phyloP scores from a whole-genome alignment of 2,113 vertebrate species.

The Halcyon senegalensis region DNA sequence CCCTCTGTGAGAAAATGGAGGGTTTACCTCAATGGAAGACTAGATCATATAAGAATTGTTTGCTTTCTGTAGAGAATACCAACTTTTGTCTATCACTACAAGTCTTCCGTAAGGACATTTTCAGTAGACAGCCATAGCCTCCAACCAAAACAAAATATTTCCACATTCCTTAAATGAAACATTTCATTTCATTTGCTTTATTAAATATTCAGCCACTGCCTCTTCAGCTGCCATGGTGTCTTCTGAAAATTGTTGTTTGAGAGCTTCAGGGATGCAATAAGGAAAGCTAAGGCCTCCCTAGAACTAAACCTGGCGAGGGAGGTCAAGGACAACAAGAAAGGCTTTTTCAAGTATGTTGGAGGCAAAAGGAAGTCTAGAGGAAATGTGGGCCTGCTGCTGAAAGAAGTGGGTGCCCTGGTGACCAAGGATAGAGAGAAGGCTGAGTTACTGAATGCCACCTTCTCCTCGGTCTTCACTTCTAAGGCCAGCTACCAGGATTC shows the following conservation, averaged over 20 bases:
- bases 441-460: no score
- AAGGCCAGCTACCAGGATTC: no score
- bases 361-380: no score
- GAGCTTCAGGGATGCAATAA: background rate
- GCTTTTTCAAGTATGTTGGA: no score
- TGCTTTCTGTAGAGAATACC: background rate
- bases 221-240: background rate
- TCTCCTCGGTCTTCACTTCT: no score
- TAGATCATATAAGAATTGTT: background rate
- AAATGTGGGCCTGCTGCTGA: no score
- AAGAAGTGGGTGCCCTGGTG: no score
- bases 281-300: no score
- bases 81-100: background rate
- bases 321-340: no score
- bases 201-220: background rate
- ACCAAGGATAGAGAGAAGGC: no score
- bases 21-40: background rate
- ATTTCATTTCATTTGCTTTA: conserved; percentile 1
- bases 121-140: background rate
- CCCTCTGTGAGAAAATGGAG: background rate
- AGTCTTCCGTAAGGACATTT: background rate
- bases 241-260: background rate
- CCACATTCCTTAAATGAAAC: background rate
- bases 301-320: no score
- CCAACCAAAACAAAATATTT: conserved; percentile 9